Percentiles rank a stretch among this genome's conserved stretches.
Evolutionary conservation across 2,888 invertebrate genomes (phyloP).

Genomic region (Hyalella azteca): DNA sequence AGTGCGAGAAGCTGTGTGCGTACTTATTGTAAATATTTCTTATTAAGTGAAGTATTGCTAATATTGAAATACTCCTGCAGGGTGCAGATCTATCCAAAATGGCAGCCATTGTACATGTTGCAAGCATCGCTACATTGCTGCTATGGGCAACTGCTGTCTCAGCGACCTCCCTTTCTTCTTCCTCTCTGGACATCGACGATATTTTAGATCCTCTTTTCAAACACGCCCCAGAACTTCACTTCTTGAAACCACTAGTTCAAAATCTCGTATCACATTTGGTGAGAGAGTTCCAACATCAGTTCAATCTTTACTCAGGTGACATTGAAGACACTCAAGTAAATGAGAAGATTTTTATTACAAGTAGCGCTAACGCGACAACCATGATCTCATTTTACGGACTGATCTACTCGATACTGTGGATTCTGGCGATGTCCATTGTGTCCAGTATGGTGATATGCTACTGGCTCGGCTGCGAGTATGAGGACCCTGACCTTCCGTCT

Average conservation of each 20-base stretch:
- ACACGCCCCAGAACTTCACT: not conserved
- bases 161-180: constrained; percentile 34
- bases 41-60: not conserved
- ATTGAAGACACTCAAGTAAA: not conserved
- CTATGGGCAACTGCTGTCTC: constrained; percentile 40
- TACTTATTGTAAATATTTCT: not conserved
- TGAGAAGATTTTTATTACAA: constrained; percentile 45
- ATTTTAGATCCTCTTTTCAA: not conserved
- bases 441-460: constrained; percentile 53
- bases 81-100: not conserved
- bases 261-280: not conserved
- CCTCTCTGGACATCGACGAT: constrained; percentile 39
- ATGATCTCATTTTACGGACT: constrained; percentile 53
- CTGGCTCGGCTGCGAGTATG: constrained; percentile 58
- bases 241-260: constrained; percentile 7
- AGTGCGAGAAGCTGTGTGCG: not conserved
- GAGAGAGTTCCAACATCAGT: not conserved
- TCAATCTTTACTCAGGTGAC: not conserved
- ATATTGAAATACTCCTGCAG: constrained; percentile 13
- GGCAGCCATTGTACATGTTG: constrained; percentile 17
- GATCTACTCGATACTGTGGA: constrained; percentile 55
- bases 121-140: constrained; percentile 38
- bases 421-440: constrained; percentile 48
- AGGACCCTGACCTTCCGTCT: constrained; percentile 5
- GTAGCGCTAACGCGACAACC: constrained; percentile 32